Conservation (phyloP, 2,888 invertebrate species). For the Watsonalla cultraria region DNA sequence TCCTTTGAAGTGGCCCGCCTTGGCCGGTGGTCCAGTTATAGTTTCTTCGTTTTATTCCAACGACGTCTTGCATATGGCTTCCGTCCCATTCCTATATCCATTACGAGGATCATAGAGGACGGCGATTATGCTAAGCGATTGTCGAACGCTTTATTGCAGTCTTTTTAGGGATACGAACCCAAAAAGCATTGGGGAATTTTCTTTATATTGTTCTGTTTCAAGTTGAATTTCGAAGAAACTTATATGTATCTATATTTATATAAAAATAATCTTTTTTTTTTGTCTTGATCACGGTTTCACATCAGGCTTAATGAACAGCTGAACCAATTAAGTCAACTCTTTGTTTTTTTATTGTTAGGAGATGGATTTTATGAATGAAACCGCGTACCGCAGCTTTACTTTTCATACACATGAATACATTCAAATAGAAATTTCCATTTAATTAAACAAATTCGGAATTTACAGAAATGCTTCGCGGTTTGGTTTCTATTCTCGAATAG, state of each 20-base stretch:
- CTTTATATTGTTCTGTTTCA: slow-evolving; percentile 4
- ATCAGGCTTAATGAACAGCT: no score
- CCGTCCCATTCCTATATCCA: slow-evolving; percentile 57
- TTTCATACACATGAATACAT: no score
- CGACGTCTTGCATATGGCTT: slow-evolving; percentile 52
- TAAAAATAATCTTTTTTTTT: no score
- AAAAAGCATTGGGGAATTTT: neutral
- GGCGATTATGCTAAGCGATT: slow-evolving; percentile 47
- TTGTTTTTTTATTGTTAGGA: no score
- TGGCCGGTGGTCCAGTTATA: slow-evolving; percentile 65
- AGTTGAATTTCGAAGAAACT: no score
- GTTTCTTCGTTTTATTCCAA: slow-evolving; percentile 54
- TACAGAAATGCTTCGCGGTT: slow-evolving; percentile 5
- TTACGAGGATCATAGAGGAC: slow-evolving; percentile 44
- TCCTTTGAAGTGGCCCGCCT: slow-evolving; percentile 65
- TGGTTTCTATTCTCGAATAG: slow-evolving; percentile 11
- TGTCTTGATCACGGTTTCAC: no score
- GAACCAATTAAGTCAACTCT: no score
- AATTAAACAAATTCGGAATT: slow-evolving; percentile 2
- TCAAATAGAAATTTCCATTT: neutral
- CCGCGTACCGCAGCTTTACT: no score
- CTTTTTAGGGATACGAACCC: slow-evolving; percentile 17
- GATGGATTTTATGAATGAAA: no score
- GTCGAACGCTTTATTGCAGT: slow-evolving; percentile 37
- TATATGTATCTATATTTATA: no score